phyloP scores from a whole-genome alignment of 2,888 invertebrate genomes.

The Hetaerina titia region DNA sequence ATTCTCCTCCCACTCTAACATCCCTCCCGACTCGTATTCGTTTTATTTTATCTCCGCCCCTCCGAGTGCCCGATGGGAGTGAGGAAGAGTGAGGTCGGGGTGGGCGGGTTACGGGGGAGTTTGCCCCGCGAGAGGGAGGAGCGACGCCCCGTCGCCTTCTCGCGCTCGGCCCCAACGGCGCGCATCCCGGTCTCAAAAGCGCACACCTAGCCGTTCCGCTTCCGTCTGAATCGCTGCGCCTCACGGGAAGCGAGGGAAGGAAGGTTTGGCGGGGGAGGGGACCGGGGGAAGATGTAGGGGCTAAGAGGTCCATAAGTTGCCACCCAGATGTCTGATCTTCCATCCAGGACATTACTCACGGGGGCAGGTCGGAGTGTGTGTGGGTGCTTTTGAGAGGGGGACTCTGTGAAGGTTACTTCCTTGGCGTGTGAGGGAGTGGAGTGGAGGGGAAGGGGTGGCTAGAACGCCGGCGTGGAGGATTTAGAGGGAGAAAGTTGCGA shows the following conservation, averaged over 20 bases:
- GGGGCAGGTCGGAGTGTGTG: background rate
- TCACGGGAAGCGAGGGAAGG: background rate
- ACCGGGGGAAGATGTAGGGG: conserved; percentile 11
- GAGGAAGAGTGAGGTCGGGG: background rate
- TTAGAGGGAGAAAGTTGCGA: conserved; percentile 46
- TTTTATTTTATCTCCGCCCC: background rate
- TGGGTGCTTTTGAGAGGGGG: background rate
- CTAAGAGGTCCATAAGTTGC: conserved; percentile 65
- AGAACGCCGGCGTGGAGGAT: conserved; percentile 20
- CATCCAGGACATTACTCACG: conserved; percentile 47
- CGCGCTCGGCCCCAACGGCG: background rate
- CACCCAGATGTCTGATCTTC: conserved; percentile 59
- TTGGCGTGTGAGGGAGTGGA: background rate
- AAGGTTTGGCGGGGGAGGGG: background rate
- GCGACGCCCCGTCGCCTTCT: background rate
- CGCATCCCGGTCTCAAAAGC: background rate
- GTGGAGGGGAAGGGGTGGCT: background rate
- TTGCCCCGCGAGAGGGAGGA: background rate
- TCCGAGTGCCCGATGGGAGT: background rate
- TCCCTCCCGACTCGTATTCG: background rate
- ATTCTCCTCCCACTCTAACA: background rate
- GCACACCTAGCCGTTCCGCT: conserved; percentile 23
- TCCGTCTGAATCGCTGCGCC: conserved; percentile 27
- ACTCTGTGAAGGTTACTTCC: background rate
- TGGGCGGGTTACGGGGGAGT: background rate